phyloP scores from a whole-genome alignment of 2,797 vertebrate species.

The Harpagifer antarcticus region DNA sequence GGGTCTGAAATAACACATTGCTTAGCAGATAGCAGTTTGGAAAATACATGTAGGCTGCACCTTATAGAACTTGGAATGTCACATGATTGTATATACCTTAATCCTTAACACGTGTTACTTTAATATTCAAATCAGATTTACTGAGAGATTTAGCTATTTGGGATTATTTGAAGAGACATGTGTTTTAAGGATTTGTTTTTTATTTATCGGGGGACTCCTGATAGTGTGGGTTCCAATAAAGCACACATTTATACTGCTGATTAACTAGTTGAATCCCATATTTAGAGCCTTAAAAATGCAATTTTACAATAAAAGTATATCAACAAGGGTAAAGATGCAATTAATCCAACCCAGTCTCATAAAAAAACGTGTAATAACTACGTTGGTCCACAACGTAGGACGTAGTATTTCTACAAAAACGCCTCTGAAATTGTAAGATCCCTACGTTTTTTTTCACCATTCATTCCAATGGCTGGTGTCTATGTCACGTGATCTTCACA shows the following conservation, averaged over 20 bases:
- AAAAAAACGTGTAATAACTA: no score
- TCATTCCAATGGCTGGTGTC: no score
- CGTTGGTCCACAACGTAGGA: no score
- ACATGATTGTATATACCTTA: conserved; percentile 26
- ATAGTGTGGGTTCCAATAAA: neutral
- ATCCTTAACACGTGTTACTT: conserved; percentile 2
- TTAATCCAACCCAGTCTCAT: no score
- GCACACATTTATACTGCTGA: neutral
- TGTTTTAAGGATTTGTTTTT: neutral
- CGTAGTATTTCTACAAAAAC: no score
- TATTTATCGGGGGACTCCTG: neutral
- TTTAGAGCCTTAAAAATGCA: neutral
- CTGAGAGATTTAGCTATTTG: neutral
- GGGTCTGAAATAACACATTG: conserved; percentile 42
- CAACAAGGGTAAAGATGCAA: neutral
- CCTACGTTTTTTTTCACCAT: no score
- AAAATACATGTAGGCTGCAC: conserved; percentile 31
- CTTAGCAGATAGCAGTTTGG: conserved; percentile 39
- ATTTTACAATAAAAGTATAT: neutral
- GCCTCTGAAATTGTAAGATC: no score
- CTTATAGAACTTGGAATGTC: conserved; percentile 38
- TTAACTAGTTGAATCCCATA: neutral
- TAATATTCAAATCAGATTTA: neutral
- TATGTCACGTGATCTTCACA: no score
- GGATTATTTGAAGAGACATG: neutral